These are phyloP conservation scores for Napeogenes sylphis DNA, from an alignment of 2,888 invertebrate genomes.

Conservation along the genomic window DNA sequence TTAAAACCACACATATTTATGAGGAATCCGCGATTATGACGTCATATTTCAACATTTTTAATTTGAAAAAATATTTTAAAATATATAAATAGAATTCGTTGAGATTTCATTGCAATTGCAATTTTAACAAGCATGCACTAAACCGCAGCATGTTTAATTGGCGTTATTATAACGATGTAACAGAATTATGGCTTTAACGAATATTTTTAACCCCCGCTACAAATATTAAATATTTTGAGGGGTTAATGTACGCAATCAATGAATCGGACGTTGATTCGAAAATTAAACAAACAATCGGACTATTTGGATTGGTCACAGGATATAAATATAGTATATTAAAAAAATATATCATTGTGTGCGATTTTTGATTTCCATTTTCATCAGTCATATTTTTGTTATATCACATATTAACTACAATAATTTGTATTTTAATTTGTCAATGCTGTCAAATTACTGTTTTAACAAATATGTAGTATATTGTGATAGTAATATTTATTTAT, in stretches of 20 bases:
- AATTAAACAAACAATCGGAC: constrained; percentile 2
- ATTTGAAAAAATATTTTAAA: constrained; percentile 1
- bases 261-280: constrained; percentile 4
- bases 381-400: no score
- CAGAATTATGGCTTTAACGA: constrained; percentile 46
- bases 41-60: neutral
- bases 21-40: no score
- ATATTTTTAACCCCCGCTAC: constrained; percentile 17
- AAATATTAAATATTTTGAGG: constrained; percentile 13
- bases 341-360: no score
- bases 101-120: constrained; percentile 38
- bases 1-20: neutral
- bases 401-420: no score
- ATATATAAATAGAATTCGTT: constrained; percentile 4
- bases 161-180: constrained; percentile 73
- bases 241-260: constrained; percentile 7
- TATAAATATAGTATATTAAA: neutral
- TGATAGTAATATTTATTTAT: no score
- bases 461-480: no score
- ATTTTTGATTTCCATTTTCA: no score
- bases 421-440: no score
- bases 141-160: constrained; percentile 62
- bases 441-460: no score
- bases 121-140: constrained; percentile 43
- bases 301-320: neutral